phyloP scores from a whole-genome alignment of 2,113 vertebrate genomes.

The Xiphias gladius region DNA sequence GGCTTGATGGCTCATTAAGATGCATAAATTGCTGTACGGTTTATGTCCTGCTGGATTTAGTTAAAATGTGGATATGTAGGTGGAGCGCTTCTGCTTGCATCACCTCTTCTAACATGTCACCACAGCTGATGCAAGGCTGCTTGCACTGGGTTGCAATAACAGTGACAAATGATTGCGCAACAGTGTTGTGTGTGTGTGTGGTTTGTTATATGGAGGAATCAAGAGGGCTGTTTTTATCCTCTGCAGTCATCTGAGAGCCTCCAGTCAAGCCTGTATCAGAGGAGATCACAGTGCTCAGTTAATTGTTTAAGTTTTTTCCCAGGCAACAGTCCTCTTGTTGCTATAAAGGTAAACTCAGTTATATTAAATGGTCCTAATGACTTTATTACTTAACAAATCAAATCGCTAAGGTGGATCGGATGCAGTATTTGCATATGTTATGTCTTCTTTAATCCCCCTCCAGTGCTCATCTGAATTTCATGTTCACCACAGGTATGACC shows the following conservation, averaged over 20 bases:
- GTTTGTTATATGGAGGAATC: neutral
- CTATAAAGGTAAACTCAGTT: neutral
- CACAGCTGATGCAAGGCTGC: conserved; percentile 52
- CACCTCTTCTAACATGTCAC: conserved; percentile 24
- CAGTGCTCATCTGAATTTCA: neutral
- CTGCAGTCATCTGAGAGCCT: conserved; percentile 8
- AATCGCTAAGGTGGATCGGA: neutral
- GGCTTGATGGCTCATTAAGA: conserved; percentile 4
- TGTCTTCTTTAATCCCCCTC: neutral
- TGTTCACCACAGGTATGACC: neutral
- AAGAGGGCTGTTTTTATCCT: neutral
- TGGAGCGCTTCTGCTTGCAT: conserved; percentile 39
- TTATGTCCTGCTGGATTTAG: neutral
- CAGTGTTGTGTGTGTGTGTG: neutral
- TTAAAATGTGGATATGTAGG: neutral
- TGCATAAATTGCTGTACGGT: neutral
- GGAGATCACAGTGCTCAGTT: neutral
- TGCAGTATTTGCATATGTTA: neutral
- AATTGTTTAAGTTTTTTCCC: neutral
- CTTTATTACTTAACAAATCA: conserved; percentile 1
- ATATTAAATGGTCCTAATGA: neutral
- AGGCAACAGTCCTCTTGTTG: neutral
- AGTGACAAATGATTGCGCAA: neutral
- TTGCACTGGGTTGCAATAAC: conserved; percentile 57
- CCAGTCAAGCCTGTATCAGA: neutral